Evolutionary conservation across 2,888 invertebrate species (phyloP).

Genomic region (Hylaea fasciaria): DNA sequence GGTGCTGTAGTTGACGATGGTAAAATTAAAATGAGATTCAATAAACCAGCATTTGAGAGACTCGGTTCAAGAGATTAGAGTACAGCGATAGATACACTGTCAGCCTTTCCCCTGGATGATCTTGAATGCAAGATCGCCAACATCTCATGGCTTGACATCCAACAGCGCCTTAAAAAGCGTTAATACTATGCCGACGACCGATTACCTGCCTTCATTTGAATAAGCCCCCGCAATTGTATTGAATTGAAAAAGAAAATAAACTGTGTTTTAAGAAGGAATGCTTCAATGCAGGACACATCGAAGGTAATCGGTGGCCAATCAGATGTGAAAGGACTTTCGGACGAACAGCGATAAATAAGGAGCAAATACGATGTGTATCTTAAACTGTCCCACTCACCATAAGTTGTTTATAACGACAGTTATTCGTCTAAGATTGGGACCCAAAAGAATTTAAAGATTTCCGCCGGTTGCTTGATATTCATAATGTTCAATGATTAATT

Average conservation of each 20-base stretch:
- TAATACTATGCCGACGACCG: conserved; percentile 65
- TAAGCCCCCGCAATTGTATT: conserved; percentile 64
- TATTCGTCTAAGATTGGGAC: conserved; percentile 22
- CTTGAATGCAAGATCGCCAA: conserved; percentile 28
- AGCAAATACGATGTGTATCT: conserved; percentile 32
- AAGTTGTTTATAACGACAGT: conserved; percentile 12
- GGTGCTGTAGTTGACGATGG: conserved; percentile 56
- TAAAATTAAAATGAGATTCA: conserved; percentile 62
- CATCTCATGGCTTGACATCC: conserved; percentile 43
- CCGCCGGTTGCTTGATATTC: conserved; percentile 17
- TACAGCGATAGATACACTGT: conserved; percentile 21
- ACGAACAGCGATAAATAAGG: conserved; percentile 36
- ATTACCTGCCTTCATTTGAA: conserved; percentile 67
- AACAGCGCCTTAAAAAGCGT: conserved; percentile 47
- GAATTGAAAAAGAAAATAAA: conserved; percentile 54
- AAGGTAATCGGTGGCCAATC: conserved; percentile 42
- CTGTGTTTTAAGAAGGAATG: conserved; percentile 36
- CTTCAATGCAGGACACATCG: conserved; percentile 43
- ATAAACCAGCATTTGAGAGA: conserved; percentile 49
- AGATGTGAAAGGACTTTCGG: conserved; percentile 32
- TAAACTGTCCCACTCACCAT: conserved; percentile 11
- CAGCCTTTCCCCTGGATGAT: conserved; percentile 13
- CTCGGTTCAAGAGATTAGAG: conserved; percentile 42
- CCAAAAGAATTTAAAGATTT: conserved; percentile 16
- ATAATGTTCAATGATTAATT: conserved; percentile 9